Evolutionary conservation across 2,113 vertebrate genomes (phyloP).

Genomic region (Phainopepla nitens): DNA sequence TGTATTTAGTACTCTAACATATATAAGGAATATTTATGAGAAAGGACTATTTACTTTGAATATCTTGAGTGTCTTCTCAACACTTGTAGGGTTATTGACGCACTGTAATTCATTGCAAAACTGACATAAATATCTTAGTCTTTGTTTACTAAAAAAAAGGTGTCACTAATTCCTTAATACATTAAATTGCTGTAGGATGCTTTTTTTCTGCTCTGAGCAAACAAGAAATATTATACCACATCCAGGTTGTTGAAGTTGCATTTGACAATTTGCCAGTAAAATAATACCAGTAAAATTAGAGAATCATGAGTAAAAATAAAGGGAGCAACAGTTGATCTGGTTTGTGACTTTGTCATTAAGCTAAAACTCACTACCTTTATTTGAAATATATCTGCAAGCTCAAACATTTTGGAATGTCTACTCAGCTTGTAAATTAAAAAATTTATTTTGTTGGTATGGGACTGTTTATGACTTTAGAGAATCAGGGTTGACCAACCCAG

Average conservation of each 20-base stretch:
- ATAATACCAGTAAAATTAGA: background rate
- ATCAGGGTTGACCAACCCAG: background rate
- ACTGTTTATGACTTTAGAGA: background rate
- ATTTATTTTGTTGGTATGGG: background rate
- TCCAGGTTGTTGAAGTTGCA: background rate
- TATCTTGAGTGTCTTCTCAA: background rate
- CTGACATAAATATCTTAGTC: background rate
- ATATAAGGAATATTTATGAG: background rate
- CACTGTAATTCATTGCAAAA: background rate
- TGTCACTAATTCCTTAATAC: background rate
- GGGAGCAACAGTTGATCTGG: background rate
- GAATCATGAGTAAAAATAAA: background rate
- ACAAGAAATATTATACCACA: background rate
- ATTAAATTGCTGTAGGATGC: background rate
- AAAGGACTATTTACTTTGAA: background rate
- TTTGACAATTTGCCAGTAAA: background rate
- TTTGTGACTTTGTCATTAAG: background rate
- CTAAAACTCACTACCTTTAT: background rate
- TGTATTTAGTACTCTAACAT: background rate
- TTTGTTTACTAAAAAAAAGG: background rate
- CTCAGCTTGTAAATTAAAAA: background rate
- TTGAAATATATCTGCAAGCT: background rate
- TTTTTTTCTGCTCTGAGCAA: background rate
- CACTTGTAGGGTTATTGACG: background rate
- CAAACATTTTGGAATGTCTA: background rate